Conservation (phyloP, 1,140 invertebrate species). For the Sycobia sp. region DNA sequence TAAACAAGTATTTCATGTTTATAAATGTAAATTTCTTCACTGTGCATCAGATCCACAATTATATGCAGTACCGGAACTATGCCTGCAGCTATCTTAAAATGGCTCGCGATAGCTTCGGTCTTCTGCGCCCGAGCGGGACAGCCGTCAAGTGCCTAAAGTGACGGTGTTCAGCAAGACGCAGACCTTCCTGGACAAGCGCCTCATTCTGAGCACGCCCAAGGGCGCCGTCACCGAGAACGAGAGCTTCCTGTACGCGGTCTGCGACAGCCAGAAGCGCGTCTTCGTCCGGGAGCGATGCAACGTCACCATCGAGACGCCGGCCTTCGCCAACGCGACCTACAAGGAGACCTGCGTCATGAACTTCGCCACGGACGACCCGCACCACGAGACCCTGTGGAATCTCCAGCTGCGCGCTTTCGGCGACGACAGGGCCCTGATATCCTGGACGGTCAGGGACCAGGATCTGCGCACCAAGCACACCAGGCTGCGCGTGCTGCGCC, state of each 20-base stretch:
- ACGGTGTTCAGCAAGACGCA: not conserved
- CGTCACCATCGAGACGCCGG: slow-evolving; percentile 6
- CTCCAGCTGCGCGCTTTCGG: not conserved
- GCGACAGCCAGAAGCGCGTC: not conserved
- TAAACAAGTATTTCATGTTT: too few relatives aligned
- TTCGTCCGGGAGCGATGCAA: slow-evolving; percentile 1
- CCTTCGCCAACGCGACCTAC: slow-evolving; percentile 2
- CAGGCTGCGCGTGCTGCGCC: not conserved
- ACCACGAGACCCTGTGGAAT: not conserved
- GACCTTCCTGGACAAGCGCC: not conserved
- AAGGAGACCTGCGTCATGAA: not conserved
- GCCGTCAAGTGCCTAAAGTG: too few relatives aligned
- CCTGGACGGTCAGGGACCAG: not conserved
- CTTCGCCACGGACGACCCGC: not conserved
- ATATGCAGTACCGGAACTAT: too few relatives aligned
- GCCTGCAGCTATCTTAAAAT: too few relatives aligned
- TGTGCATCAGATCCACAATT: too few relatives aligned
- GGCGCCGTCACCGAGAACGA: not conserved
- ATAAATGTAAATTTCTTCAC: too few relatives aligned
- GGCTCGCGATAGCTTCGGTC: too few relatives aligned
- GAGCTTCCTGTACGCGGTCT: slow-evolving; percentile 1
- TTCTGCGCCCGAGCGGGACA: too few relatives aligned
- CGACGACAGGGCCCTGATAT: slow-evolving; percentile 2
- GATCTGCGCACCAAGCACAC: not conserved
- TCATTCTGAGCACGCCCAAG: not conserved